Base-by-base conservation (phyloP, 2,888 invertebrate species). In the Scaptomyza cyrtandrae region DNA sequence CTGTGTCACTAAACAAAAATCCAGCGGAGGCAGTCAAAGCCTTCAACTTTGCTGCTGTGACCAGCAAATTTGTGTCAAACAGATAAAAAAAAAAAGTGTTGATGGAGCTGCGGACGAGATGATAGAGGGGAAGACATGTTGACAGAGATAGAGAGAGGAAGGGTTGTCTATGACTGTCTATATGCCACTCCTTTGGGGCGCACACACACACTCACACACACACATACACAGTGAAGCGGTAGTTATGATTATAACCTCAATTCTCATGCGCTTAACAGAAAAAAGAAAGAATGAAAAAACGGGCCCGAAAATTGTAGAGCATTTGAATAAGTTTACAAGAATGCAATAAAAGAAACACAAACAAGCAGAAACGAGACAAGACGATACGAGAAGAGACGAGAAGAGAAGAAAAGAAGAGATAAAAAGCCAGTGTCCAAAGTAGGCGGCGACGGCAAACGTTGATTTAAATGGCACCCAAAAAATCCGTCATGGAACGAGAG, bases 1-100 rank as follows among this genome's bases (percentile, higher is more conserved):
- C 76, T 89, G 89, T 89, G 85, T 85, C 89, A 85, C 89, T 87
- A 87, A 89, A 89, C 82, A 85, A 64, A 73, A 84, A 82, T 81
- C 85, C 67, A 73, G 37, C 71, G 54, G 35, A 45, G 71, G 37
- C 48, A 27, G 60, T 61, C 58, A 63, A 58, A 46, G 50, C 68
- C 61, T 80, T 71, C 78, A 86, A 80, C 87, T 84, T 71, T 81
- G 87, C 60, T 61, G 64, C 75, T 66, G 16, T 70, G 79, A 87
- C 78, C 81, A 86, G 70, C 71, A 86, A 85, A 85, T 85, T 41
- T 89, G 85, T 85, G 85, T 85, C 85, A 89, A 89, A 85, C 75
- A 89, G 85, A 85, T 85, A 85, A 89, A 85, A 89, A 41, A 16
- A 88, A 88, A 85, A 71, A 88, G 57, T 53, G 65, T 52, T 76